These are phyloP conservation scores for Megaustenia siamemsis DNA, from an alignment of 2,888 invertebrate genomes.

Conservation along the genomic window DNA sequence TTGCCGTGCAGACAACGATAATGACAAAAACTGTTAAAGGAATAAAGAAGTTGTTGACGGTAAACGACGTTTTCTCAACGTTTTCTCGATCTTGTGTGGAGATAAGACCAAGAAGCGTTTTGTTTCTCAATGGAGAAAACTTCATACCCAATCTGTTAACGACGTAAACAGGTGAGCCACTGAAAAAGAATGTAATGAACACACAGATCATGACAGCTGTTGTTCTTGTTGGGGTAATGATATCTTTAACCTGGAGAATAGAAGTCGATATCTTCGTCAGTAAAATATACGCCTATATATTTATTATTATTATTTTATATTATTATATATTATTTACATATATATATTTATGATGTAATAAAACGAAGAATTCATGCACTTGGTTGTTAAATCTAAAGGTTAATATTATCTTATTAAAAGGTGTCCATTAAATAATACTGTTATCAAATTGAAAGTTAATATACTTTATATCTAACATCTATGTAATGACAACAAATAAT, in stretches of 20 bases:
- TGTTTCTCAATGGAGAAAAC: neutral
- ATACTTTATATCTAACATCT: too few species aligned
- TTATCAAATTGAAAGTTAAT: too few species aligned
- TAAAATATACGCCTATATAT: too few species aligned
- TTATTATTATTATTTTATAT: too few species aligned
- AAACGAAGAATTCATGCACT: too few species aligned
- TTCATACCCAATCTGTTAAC: neutral
- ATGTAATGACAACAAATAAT: too few species aligned
- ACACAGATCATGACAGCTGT: neutral
- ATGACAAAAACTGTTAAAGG: neutral
- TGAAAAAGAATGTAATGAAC: neutral
- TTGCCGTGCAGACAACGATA: neutral
- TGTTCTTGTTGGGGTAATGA: neutral
- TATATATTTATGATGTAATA: too few species aligned
- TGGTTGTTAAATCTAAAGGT: too few species aligned
- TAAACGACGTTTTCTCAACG: neutral
- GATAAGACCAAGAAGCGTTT: neutral
- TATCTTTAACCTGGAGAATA: neutral
- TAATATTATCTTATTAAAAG: too few species aligned
- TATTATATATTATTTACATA: too few species aligned
- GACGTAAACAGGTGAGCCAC: neutral
- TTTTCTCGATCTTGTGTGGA: neutral
- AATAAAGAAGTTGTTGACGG: neutral
- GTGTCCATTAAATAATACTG: too few species aligned
- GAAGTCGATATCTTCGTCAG: too few species aligned